phyloP scores from a whole-genome alignment of 2,888 invertebrate species.

The Holacanthella duospinosa region DNA sequence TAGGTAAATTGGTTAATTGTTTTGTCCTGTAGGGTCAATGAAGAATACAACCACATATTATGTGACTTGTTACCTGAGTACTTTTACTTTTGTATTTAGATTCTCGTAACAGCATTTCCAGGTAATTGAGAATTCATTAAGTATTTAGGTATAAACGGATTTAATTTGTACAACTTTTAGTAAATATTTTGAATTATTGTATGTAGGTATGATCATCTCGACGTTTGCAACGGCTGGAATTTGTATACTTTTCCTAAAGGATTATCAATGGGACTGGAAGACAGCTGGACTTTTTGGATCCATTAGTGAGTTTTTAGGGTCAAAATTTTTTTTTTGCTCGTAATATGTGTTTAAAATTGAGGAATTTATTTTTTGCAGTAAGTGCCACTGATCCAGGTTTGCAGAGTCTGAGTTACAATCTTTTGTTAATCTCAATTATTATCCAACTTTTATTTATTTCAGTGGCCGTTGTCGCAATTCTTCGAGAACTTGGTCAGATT shows the following conservation, averaged over 20 bases:
- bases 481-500: slow-evolving; percentile 43
- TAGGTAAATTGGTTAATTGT: too few species aligned
- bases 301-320: slow-evolving; percentile 32
- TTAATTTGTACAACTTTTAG: background rate
- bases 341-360: background rate
- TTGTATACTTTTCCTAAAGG: slow-evolving; percentile 17
- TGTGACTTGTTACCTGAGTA: too few species aligned
- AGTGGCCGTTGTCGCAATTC: slow-evolving; percentile 44
- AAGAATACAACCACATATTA: too few species aligned
- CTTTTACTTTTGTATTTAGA: background rate
- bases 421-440: too few species aligned
- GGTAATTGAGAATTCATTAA: background rate
- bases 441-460: too few species aligned
- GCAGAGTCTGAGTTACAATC: background rate
- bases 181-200: too few species aligned
- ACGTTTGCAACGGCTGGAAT: slow-evolving; percentile 26
- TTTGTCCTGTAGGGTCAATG: too few species aligned
- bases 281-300: slow-evolving; percentile 42
- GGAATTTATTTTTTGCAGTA: too few species aligned
- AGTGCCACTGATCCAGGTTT: slow-evolving; percentile 44
- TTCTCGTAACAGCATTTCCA: slow-evolving; percentile 6
- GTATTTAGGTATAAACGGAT: slow-evolving; percentile 30
- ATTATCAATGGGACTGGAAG: slow-evolving; percentile 29
- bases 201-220: slow-evolving; percentile 33
- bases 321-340: background rate